Percentiles rank a stretch among this genome's conserved stretches.
Conservation (phyloP, 2,888 invertebrate species). For the Spilosoma lubricipeda region DNA sequence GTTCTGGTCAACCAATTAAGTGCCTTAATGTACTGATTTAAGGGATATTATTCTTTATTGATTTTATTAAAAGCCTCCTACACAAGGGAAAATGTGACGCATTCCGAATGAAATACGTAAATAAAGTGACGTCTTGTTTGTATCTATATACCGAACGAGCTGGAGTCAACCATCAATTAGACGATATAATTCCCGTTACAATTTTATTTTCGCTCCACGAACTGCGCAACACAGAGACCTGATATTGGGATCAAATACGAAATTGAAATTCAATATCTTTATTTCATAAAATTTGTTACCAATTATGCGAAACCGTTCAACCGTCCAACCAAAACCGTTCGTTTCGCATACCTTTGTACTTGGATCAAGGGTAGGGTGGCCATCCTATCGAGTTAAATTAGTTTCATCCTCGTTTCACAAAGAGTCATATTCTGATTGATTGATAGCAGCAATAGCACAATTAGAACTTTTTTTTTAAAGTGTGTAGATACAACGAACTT, state of each 20-base stretch:
- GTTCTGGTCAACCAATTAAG: neutral
- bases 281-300: slow-evolving; percentile 1
- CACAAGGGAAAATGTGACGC: neutral
- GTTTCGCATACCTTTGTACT: neutral
- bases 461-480: neutral
- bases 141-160: neutral
- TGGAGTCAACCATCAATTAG: neutral
- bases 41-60: neutral
- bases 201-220: neutral
- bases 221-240: neutral
- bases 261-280: neutral
- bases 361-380: neutral
- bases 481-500: no score
- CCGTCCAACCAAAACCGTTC: neutral
- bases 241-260: neutral
- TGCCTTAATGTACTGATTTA: neutral
- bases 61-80: neutral
- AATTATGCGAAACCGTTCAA: neutral
- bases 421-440: neutral
- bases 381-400: neutral
- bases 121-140: neutral
- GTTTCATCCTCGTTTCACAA: neutral
- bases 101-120: neutral
- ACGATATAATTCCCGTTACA: neutral
- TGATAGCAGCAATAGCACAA: neutral